Evolutionary conservation across 2,888 invertebrate genomes (phyloP).

Genomic region (Hedychridium roseum): DNA sequence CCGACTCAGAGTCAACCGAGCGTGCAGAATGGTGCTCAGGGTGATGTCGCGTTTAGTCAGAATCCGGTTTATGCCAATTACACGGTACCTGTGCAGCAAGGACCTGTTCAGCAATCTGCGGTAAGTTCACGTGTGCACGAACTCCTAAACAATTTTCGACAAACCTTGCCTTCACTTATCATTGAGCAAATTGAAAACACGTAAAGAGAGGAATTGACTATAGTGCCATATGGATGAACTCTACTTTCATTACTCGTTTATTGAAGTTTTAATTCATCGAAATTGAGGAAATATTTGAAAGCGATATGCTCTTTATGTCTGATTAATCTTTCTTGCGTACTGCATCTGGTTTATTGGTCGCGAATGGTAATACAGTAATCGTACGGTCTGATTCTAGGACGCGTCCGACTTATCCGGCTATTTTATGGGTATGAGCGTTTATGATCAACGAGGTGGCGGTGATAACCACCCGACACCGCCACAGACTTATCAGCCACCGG

Average conservation of each 20-base stretch:
- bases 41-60: slow-evolving; percentile 54
- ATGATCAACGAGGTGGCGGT: slow-evolving; percentile 51
- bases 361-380: not conserved
- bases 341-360: not conserved
- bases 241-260: too few species aligned
- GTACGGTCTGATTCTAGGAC: slow-evolving; percentile 36
- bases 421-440: slow-evolving; percentile 59
- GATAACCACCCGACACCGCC: slow-evolving; percentile 49
- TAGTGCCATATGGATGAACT: too few species aligned
- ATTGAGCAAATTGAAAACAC: too few species aligned
- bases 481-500: slow-evolving; percentile 49
- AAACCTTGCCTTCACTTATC: not conserved
- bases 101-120: slow-evolving; percentile 44
- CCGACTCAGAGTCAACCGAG: slow-evolving; percentile 41
- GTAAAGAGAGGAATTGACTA: too few species aligned
- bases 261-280: too few species aligned
- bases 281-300: too few species aligned
- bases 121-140: too few species aligned
- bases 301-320: too few species aligned
- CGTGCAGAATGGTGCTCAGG: slow-evolving; percentile 39
- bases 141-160: too few species aligned
- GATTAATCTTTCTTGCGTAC: not conserved
- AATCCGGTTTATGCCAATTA: slow-evolving; percentile 57
- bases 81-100: slow-evolving; percentile 53
- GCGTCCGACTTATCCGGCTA: slow-evolving; percentile 56